Percentiles rank a stretch among this genome's conserved stretches.
Conservation (phyloP, 1,140 invertebrate genomes). For the Formica exsecta region DNA sequence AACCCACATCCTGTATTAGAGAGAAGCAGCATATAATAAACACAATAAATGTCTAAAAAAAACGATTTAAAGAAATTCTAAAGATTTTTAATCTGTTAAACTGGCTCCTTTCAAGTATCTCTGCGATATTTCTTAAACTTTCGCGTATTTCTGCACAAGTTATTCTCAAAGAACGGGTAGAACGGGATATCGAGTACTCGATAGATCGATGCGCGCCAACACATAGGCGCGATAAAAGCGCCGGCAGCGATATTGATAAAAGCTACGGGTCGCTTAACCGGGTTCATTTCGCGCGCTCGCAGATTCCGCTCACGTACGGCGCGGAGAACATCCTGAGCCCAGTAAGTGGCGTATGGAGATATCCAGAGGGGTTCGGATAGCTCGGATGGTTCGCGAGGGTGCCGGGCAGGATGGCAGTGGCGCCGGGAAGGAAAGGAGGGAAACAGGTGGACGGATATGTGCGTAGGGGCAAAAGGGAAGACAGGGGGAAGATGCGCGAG, state of each 20-base stretch:
- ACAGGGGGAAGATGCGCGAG: conserved; percentile 48
- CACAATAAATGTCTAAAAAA: background rate
- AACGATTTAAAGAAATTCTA: background rate
- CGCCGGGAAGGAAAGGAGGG: conserved; percentile 63
- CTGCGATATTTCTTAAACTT: background rate
- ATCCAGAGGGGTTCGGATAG: conserved; percentile 78
- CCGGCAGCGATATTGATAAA: conserved; percentile 59
- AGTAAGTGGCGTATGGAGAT: conserved; percentile 84
- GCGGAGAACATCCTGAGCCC: conserved; percentile 81
- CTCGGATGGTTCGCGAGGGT: conserved; percentile 77
- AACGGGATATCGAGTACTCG: background rate
- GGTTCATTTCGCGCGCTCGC: conserved; percentile 62
- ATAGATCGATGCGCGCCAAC: background rate
- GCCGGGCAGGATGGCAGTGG: conserved; percentile 59
- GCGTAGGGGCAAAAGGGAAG: no score
- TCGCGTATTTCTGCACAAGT: background rate
- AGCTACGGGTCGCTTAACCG: conserved; percentile 56
- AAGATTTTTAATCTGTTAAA: no score
- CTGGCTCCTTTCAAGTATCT: background rate
- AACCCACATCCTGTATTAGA: no score
- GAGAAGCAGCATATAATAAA: no score
- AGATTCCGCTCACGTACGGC: conserved; percentile 70
- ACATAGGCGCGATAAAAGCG: conserved; percentile 6
- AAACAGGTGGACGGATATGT: conserved; percentile 69
- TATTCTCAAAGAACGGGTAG: background rate